Evolutionary conservation across 2,113 vertebrate genomes (phyloP).

Genomic region (Octodon degus): DNA sequence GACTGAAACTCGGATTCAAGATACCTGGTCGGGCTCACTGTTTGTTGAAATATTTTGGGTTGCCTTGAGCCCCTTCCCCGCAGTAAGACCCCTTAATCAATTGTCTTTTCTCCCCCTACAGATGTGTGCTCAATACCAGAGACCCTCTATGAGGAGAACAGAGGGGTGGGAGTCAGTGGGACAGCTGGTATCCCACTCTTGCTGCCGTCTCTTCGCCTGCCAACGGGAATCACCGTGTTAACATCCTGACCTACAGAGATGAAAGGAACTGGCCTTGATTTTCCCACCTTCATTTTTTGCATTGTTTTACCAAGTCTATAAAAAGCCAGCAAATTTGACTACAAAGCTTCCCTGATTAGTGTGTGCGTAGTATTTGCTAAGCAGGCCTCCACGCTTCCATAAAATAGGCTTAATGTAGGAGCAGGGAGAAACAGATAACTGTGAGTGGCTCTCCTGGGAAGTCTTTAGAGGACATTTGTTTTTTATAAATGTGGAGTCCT

Average conservation of each 20-base stretch:
- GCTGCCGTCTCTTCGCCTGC: background rate
- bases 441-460: background rate
- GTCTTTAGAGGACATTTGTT: slow-evolving; percentile 28
- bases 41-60: background rate
- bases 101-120: background rate
- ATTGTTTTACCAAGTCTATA: slow-evolving; percentile 20
- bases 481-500: background rate
- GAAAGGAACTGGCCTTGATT: background rate
- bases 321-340: background rate
- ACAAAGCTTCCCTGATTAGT: slow-evolving; percentile 30
- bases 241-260: background rate
- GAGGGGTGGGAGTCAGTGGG: background rate
- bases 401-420: background rate
- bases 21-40: background rate
- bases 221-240: background rate
- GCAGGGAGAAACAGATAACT: slow-evolving; percentile 49
- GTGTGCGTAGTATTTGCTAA: slow-evolving; percentile 46
- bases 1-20: background rate
- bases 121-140: background rate
- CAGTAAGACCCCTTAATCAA: background rate
- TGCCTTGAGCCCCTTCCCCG: background rate
- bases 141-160: background rate
- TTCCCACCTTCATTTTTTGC: background rate
- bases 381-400: slow-evolving; percentile 3
- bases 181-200: background rate